phyloP scores from a whole-genome alignment of 2,888 invertebrate species.

The Macrophya alboannulata region DNA sequence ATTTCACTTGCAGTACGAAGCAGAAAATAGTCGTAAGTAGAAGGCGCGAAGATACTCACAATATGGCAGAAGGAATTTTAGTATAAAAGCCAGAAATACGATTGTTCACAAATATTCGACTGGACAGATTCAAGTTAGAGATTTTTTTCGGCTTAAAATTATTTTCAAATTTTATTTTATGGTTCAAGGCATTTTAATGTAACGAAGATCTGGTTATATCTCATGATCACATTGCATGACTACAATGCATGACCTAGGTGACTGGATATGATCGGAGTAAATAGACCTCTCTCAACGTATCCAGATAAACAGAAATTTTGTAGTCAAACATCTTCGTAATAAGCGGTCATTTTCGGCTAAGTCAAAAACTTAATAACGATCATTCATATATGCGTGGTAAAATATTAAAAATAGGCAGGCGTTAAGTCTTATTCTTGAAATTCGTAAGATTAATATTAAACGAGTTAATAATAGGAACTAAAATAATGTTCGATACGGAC shows the following conservation, averaged over 20 bases:
- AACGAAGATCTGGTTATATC: neutral
- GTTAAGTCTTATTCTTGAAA: neutral
- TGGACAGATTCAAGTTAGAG: neutral
- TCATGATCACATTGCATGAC: constrained; percentile 19
- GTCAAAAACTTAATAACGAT: neutral
- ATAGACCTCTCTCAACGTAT: neutral
- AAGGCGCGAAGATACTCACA: neutral
- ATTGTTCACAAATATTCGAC: constrained; percentile 12
- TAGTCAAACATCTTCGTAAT: neutral
- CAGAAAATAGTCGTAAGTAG: neutral
- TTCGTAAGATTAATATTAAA: neutral
- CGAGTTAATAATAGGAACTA: constrained; percentile 14
- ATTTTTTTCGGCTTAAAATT: neutral
- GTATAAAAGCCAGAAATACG: constrained; percentile 10
- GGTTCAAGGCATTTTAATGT: neutral
- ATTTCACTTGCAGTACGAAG: neutral
- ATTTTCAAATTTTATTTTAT: constrained; percentile 3
- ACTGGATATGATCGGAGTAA: neutral
- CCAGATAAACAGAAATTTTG: neutral
- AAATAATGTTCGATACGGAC: constrained; percentile 34
- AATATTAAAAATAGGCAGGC: constrained; percentile 28
- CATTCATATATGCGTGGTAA: neutral
- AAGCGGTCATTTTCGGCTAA: neutral
- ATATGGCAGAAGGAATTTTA: neutral
- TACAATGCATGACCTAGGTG: too few species aligned